These are phyloP conservation scores for Drosophila fulvimacula DNA, from an alignment of 2,888 invertebrate species.

Conservation along the genomic window DNA sequence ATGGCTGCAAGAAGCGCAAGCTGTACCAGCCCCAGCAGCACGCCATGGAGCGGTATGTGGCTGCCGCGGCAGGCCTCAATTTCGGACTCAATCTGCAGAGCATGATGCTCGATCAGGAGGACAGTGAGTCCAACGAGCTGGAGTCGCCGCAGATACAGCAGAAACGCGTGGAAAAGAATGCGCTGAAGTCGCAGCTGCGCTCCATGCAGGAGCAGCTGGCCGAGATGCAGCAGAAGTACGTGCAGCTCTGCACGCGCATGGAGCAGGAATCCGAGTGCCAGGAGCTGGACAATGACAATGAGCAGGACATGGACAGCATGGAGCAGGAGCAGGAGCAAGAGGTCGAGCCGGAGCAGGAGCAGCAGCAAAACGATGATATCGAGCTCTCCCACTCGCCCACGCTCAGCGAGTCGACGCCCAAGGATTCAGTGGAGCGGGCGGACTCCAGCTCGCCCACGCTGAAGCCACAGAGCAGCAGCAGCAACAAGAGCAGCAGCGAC, in stretches of 20 bases:
- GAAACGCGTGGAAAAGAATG: conserved; percentile 94
- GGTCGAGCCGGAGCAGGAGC: conserved; percentile 85
- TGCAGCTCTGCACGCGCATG: conserved; percentile 93
- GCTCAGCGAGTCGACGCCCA: conserved; percentile 63
- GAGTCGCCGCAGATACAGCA: conserved; percentile 92
- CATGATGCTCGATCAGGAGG: conserved; percentile 87
- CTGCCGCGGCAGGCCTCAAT: conserved; percentile 86
- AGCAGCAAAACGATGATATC: conserved; percentile 64
- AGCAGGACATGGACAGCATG: conserved; percentile 87
- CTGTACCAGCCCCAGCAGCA: conserved; percentile 98
- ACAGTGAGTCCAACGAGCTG: conserved; percentile 91
- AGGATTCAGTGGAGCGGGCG: conserved; percentile 66
- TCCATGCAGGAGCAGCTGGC: conserved; percentile 95
- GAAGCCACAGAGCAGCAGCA: conserved; percentile 52
- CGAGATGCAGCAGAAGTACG: conserved; percentile 96
- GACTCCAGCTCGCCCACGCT: conserved; percentile 73
- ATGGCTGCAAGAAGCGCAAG: conserved; percentile 98
- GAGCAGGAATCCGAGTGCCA: conserved; percentile 91
- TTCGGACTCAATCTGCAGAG: conserved; percentile 87
- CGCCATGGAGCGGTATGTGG: conserved; percentile 88
- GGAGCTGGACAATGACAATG: conserved; percentile 89
- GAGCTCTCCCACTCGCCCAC: conserved; percentile 80
- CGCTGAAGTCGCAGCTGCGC: conserved; percentile 93
- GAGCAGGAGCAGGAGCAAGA: conserved; percentile 86
- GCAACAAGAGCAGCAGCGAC: conserved; percentile 56